Conservation (phyloP, 2,113 vertebrate species). For the Tenebrosternarchus preto region DNA sequence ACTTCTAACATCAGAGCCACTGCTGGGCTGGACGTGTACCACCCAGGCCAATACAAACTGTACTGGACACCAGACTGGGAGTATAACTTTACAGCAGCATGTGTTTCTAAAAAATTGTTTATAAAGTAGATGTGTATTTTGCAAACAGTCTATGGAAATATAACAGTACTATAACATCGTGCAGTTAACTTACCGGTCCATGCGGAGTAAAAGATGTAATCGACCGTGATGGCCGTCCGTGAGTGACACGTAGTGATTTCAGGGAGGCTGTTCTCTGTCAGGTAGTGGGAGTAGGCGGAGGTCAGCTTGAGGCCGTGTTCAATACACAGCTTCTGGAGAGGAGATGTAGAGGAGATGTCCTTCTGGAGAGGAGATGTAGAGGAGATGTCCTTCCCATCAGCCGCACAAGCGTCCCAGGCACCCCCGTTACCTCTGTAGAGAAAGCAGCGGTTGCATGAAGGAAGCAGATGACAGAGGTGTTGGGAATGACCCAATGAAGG, state of each 20-base stretch:
- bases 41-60: no score
- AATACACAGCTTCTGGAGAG: conserved; percentile 71
- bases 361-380: conserved; percentile 22
- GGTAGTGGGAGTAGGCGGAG: conserved; percentile 86
- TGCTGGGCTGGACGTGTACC: no score
- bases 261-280: conserved; percentile 77
- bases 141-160: no score
- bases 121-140: no score
- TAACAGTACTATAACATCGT: no score
- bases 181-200: conserved; percentile 77
- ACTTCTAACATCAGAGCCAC: no score
- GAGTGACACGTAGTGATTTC: conserved; percentile 95
- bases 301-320: conserved; percentile 82
- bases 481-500: no score
- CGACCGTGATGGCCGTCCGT: conserved; percentile 86
- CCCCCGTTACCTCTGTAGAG: neutral
- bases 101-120: no score
- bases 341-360: neutral
- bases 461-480: no score
- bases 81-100: no score
- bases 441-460: neutral
- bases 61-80: no score
- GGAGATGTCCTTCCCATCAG: neutral
- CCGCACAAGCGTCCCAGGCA: neutral
- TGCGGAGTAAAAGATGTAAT: conserved; percentile 92